phyloP scores from a whole-genome alignment of 2,113 vertebrate genomes.

The Xyrauchen texanus region DNA sequence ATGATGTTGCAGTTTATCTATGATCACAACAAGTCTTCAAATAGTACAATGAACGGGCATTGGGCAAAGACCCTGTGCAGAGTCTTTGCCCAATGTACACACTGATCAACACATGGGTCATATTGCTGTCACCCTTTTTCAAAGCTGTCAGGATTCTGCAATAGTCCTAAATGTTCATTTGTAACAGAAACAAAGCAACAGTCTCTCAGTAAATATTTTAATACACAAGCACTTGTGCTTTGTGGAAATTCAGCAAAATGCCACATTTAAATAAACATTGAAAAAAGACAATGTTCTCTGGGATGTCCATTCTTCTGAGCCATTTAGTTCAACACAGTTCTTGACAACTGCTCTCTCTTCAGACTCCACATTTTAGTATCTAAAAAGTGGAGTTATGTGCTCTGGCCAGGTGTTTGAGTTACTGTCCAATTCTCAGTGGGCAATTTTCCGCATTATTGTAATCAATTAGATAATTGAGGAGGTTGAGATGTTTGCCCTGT shows the following conservation, averaged over 20 bases:
- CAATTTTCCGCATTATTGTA: conserved; percentile 93
- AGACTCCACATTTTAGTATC: conserved; percentile 71
- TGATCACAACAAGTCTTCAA: conserved; percentile 32
- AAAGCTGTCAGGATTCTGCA: background rate
- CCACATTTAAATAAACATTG: conserved; percentile 4
- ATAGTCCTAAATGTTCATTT: conserved; percentile 19
- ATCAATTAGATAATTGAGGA: conserved; percentile 90
- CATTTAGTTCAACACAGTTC: conserved; percentile 52
- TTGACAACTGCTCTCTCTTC: conserved; percentile 33
- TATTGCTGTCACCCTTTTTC: conserved; percentile 7
- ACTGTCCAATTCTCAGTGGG: conserved; percentile 82
- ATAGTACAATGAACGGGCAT: conserved; percentile 36
- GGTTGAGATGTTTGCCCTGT: conserved; percentile 85
- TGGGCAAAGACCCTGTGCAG: too few relatives aligned
- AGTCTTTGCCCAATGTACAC: conserved; percentile 27
- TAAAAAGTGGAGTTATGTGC: conserved; percentile 78
- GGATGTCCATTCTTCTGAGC: background rate
- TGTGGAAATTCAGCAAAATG: conserved; percentile 14
- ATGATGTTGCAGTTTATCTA: conserved; percentile 43
- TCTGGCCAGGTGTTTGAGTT: conserved; percentile 84
- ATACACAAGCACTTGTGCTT: conserved; percentile 9
- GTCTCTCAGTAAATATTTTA: conserved; percentile 20
- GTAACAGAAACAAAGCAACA: conserved; percentile 31
- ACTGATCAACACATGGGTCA: conserved; percentile 20
- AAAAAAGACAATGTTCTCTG: background rate